A percentile compares a stretch with the other conserved stretches of the same genome.
Conservation (phyloP, 2,113 vertebrate species). For the Megaleporinus macrocephalus region DNA sequence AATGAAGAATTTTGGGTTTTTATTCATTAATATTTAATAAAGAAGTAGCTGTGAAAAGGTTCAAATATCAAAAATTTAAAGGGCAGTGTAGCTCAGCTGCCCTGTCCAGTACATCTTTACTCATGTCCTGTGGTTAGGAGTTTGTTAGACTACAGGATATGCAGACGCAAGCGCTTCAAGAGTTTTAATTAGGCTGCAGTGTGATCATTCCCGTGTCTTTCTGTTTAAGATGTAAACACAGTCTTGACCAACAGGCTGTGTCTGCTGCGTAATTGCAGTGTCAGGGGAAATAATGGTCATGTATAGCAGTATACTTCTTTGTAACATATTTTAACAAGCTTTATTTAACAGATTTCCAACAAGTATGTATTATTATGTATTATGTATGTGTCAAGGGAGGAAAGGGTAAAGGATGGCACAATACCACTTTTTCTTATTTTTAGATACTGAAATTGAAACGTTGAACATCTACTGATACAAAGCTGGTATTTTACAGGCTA, state of each 20-base stretch:
- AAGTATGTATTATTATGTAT: too few species aligned
- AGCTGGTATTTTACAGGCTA: too few species aligned
- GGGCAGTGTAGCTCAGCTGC: too few species aligned
- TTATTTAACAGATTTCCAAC: not conserved
- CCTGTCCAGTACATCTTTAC: too few species aligned
- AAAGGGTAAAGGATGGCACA: too few species aligned
- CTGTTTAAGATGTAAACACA: not conserved
- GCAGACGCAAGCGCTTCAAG: not conserved
- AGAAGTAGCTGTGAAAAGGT: not conserved
- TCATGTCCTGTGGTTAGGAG: too few species aligned
- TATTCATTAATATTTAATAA: too few species aligned
- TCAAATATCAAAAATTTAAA: not conserved
- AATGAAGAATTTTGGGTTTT: too few species aligned
- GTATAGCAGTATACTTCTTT: not conserved
- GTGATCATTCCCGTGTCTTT: not conserved
- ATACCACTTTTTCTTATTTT: too few species aligned
- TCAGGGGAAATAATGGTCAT: not conserved
- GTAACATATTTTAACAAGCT: not conserved
- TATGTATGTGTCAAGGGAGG: too few species aligned
- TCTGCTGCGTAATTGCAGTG: constrained; percentile 5
- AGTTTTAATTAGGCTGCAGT: not conserved
- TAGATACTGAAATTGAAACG: too few species aligned
- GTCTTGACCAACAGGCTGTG: not conserved
- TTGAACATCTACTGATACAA: too few species aligned
- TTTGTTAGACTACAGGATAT: not conserved